Conservation (phyloP, 1,140 invertebrate species). For the Melipona quadrifasciata region DNA sequence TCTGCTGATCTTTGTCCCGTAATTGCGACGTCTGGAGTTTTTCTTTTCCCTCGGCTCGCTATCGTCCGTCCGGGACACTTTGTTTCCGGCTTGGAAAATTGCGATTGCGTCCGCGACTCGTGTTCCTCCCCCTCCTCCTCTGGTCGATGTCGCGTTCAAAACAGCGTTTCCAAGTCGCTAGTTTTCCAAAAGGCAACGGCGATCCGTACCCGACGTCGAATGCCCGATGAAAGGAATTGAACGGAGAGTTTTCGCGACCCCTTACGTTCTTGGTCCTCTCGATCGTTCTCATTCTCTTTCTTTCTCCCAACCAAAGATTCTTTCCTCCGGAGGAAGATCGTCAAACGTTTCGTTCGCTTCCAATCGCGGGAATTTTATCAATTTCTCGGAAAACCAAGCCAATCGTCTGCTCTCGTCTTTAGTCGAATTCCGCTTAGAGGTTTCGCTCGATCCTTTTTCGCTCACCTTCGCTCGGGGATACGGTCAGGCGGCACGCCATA, state of each 20-base stretch:
- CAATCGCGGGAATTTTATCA: too few species aligned
- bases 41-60: conserved; percentile 16
- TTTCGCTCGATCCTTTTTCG: background rate
- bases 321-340: background rate
- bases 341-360: too few species aligned
- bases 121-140: background rate
- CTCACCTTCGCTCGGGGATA: conserved; percentile 45
- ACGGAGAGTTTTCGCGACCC: background rate
- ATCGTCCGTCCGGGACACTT: background rate
- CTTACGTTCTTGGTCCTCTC: background rate
- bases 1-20: conserved; percentile 29
- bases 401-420: background rate
- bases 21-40: conserved; percentile 44
- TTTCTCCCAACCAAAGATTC: background rate
- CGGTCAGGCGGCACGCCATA: conserved; percentile 65
- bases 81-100: conserved; percentile 9
- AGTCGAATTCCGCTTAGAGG: background rate
- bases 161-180: background rate
- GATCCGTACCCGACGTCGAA: background rate
- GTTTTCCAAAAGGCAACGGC: background rate
- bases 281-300: background rate
- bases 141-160: background rate
- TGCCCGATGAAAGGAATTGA: background rate
- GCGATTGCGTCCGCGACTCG: background rate
- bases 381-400: background rate